These are phyloP conservation scores for Epinotia brunnichana DNA, from an alignment of 2,888 invertebrate species.

Conservation along the genomic window DNA sequence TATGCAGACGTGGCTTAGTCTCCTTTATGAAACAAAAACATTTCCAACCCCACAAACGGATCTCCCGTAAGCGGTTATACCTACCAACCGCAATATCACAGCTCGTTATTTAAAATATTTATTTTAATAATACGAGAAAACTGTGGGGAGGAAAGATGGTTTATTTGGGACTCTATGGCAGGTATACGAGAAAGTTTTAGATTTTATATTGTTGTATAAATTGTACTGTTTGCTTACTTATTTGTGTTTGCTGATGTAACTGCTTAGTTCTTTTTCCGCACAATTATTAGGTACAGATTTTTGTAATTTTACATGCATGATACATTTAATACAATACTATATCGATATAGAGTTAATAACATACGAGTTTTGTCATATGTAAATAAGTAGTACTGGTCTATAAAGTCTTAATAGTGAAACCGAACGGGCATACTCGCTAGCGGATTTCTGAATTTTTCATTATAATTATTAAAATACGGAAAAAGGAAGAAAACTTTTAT, in stretches of 20 bases:
- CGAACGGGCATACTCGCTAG: too few species aligned
- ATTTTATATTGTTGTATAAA: background rate
- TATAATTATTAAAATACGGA: too few species aligned
- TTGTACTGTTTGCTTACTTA: background rate
- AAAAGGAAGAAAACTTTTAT: too few species aligned
- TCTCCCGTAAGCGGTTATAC: slow-evolving; percentile 51
- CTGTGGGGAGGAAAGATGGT: slow-evolving; percentile 47
- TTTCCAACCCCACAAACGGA: slow-evolving; percentile 55
- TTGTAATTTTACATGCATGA: too few species aligned
- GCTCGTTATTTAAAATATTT: slow-evolving; percentile 64
- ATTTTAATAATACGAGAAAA: slow-evolving; percentile 61
- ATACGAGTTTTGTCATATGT: too few species aligned
- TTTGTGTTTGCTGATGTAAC: background rate
- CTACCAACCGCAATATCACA: slow-evolving; percentile 55
- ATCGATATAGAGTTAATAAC: too few species aligned
- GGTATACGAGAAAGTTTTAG: slow-evolving; percentile 2
- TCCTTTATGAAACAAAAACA: slow-evolving; percentile 56
- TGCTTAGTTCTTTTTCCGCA: background rate
- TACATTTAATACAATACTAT: too few species aligned
- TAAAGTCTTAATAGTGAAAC: too few species aligned
- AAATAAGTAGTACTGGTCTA: too few species aligned
- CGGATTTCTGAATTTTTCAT: too few species aligned
- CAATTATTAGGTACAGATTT: too few species aligned
- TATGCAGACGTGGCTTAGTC: slow-evolving; percentile 48
- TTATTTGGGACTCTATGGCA: slow-evolving; percentile 2